Evolutionary conservation across 2,113 vertebrate species (phyloP), one percentile per base, ranked within the genome.

Genomic region (Geococcyx californianus): DNA sequence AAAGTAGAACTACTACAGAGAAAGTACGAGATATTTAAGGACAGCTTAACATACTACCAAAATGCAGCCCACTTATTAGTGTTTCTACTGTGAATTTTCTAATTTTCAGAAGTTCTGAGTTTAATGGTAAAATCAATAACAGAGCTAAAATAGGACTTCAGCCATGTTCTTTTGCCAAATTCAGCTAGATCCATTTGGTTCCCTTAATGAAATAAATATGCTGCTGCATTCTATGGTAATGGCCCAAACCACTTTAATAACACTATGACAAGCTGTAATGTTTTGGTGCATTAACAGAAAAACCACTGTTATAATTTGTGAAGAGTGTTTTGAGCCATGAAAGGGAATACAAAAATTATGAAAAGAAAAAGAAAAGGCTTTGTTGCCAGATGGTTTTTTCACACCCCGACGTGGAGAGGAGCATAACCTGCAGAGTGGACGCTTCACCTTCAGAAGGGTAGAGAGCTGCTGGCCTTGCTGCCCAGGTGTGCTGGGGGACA

Each of bases 141-240:
- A 45, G 72, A 81, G 73, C 88, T 28, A 69, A 74, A 90, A 49
- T 17, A 93, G 83, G 86, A 92, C 64, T 70, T 87, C 68, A 92
- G 80, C 69, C 84, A 81, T 8, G 24, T 52, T 59, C 64, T 92
- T 75, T 73, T 92, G 83, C 89, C 95, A 91, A 92, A 94, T 87
- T 67, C 69, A 89, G 60, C 56, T 68, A 91, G 86, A 92, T 78
- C 60, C 64, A 77, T 90, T 95, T 94, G 89, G 84, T 92, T 70
- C 73, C 45, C 73, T 55, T 89, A 84, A 87, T 26, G 9, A 96
- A 93, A 94, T 78, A 94, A 94, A 95, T 86, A 93, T 34, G 73
- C 69, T 82, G 60, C 73, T 84, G 44, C 89, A 78, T 89, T 92
- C 84, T 75, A 60, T 7, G 52, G 88, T 83, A 94, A 93, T 83